Percentiles rank a stretch among this genome's conserved stretches.
phyloP scores from a whole-genome alignment of 2,113 vertebrate genomes.

The Equus przewalskii region DNA sequence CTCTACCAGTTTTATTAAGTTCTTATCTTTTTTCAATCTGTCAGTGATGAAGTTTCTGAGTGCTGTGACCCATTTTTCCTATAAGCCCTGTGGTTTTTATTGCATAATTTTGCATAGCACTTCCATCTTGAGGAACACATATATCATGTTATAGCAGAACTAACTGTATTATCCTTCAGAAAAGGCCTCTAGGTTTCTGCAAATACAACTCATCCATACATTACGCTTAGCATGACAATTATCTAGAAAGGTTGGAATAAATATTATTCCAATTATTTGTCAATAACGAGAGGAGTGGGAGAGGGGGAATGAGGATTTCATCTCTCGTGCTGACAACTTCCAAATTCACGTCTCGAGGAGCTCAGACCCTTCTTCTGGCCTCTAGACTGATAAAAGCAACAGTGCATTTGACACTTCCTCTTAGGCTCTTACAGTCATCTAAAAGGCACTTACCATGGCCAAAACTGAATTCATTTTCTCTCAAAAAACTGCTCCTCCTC shows the following conservation, averaged over 20 bases:
- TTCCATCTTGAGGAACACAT: background rate
- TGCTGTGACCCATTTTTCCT: background rate
- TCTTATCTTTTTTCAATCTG: background rate
- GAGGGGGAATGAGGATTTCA: background rate
- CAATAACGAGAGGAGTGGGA: background rate
- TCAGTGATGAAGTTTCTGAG: background rate
- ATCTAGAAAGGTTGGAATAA: slow-evolving; percentile 1
- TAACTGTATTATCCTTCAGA: background rate
- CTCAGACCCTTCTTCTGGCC: background rate
- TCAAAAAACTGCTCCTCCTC: background rate
- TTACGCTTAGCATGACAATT: background rate
- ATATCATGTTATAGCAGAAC: background rate
- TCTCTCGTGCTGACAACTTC: background rate
- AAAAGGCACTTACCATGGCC: background rate
- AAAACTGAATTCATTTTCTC: background rate
- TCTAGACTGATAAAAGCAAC: background rate
- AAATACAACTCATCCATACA: background rate
- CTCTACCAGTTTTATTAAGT: background rate
- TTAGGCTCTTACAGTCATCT: background rate
- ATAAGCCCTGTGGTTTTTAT: background rate
- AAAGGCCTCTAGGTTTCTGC: background rate
- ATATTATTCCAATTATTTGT: background rate
- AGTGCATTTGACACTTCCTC: background rate
- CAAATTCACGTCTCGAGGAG: background rate
- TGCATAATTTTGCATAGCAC: background rate